Base-by-base conservation (phyloP, 2,797 vertebrate species). In the Sciurus vulgaris region DNA sequence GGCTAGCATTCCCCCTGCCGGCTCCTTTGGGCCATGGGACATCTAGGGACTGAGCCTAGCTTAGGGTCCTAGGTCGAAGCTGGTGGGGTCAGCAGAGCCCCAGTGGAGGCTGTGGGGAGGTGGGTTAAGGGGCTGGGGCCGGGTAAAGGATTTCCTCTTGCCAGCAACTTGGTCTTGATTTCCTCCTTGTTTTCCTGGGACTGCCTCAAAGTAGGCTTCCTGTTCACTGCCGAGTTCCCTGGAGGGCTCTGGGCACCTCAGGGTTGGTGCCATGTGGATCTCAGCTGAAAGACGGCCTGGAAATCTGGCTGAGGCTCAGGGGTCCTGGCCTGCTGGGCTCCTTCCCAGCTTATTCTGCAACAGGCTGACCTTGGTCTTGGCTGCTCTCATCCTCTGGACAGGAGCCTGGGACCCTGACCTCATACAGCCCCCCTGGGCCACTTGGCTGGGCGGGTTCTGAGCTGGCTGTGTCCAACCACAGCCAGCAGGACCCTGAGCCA, bases 401-500 rank as follows among this genome's bases (percentile, higher is more conserved):
- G 44, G 72, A 92, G 96, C 90, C 97, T 94, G 65, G 74, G 73
- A 73, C 93, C 84, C 92, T 97, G 96, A 96, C 84, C 97, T 97
- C 94, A 96, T 76, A n/a, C 87, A 96, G 74, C 61, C 74, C 83
- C 86, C 63, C 59, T 76, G 92, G 91, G 95, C 89, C 77, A n/a
- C 91, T 94, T 2, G 1, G 41, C 91, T 7, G 28, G 91, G 72
- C 5, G 10, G 88, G 51, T 86, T 95, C 89, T 93, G 41, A 78
- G 72, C 90, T 69, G 91, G 73, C 54, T 28, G 72, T 20, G 35
- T 96, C 93, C 77, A 84, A 83, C 96, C 96, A 61, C 17, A 78
- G 63, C 70, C 82, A n/a, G 74, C 47, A 73, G 82, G 87, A 96
- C 96, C 91, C 41, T 26, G 88, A 99, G 96, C 99, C 99, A 98